These are phyloP conservation scores for Uloborus plumipes DNA, from an alignment of 2,888 invertebrate genomes.

Conservation along the genomic window DNA sequence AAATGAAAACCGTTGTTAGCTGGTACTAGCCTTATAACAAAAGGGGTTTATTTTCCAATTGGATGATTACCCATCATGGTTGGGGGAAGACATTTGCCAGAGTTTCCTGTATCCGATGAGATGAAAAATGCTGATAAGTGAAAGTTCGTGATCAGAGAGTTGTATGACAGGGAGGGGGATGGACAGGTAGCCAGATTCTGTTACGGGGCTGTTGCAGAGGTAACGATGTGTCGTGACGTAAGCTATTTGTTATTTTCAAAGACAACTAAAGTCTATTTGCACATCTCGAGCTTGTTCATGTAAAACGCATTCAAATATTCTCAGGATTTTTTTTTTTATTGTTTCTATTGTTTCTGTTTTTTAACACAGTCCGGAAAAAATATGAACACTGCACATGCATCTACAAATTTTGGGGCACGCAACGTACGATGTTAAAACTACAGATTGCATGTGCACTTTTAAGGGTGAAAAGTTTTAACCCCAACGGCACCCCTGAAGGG, in stretches of 20 bases:
- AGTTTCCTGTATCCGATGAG: constrained; percentile 55
- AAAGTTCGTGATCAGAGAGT: constrained; percentile 37
- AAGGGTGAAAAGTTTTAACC: too few relatives aligned
- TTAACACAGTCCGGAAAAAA: not conserved
- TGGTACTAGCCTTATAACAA: constrained; percentile 13
- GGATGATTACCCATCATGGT: constrained; percentile 14
- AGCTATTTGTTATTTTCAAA: constrained; percentile 32
- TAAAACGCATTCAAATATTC: not conserved
- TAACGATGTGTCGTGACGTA: constrained; percentile 39
- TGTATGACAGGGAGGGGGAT: constrained; percentile 8
- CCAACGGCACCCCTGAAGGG: too few relatives aligned
- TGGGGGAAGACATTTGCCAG: constrained; percentile 36
- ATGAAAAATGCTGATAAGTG: constrained; percentile 45
- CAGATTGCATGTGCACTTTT: too few relatives aligned
- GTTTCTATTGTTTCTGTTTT: not conserved
- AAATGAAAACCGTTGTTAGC: constrained; percentile 45
- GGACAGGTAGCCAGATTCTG: constrained; percentile 26
- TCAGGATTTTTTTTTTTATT: not conserved
- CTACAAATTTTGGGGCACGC: too few relatives aligned
- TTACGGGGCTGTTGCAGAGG: constrained; percentile 17
- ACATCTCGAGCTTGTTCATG: not conserved
- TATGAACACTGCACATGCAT: not conserved
- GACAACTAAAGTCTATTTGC: too few relatives aligned
- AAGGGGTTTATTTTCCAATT: constrained; percentile 57
- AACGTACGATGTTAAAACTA: too few relatives aligned